Evolutionary conservation across 2,113 vertebrate genomes (phyloP).

Genomic region (Jaculus jaculus): DNA sequence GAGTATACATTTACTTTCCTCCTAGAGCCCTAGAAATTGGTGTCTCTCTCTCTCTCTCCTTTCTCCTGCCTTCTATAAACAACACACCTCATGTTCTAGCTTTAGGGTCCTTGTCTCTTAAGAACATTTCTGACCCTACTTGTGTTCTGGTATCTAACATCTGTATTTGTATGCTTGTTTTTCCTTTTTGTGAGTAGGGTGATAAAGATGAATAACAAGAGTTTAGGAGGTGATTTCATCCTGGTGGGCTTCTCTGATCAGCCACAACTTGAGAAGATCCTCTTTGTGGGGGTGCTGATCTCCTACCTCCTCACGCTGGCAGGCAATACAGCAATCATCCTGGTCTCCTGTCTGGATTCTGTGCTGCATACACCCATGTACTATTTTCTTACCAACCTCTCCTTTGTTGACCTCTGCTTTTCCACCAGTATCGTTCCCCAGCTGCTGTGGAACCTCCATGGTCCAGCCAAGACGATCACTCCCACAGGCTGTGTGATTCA

Average conservation of each 20-base stretch:
- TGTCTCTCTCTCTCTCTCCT: fast-evolving
- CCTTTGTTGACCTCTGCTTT: constrained; percentile 64
- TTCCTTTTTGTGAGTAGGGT: neutral
- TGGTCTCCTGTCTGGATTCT: constrained; percentile 58
- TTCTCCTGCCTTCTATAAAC: neutral
- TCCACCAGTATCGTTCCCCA: constrained; percentile 64
- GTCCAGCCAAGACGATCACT: constrained; percentile 59
- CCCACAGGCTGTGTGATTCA: constrained; percentile 58
- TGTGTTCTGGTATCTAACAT: neutral
- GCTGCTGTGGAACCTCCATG: constrained; percentile 47
- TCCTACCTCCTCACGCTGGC: constrained; percentile 64
- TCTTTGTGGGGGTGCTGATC: constrained; percentile 42
- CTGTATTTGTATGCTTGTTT: neutral
- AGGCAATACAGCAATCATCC: constrained; percentile 64
- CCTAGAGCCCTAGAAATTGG: neutral
- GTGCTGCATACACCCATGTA: constrained; percentile 63
- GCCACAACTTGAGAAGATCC: constrained; percentile 55
- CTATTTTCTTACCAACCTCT: constrained; percentile 67
- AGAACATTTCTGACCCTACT: neutral
- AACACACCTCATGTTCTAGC: neutral
- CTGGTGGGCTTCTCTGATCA: constrained; percentile 65
- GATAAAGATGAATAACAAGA: constrained; percentile 20
- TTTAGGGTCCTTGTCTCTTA: neutral
- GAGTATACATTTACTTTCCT: neutral
- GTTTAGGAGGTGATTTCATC: constrained; percentile 26